Evolutionary conservation across 2,797 vertebrate genomes (phyloP), one percentile per base, ranked within the genome.

Genomic region (Pteronotus mesoamericanus): DNA sequence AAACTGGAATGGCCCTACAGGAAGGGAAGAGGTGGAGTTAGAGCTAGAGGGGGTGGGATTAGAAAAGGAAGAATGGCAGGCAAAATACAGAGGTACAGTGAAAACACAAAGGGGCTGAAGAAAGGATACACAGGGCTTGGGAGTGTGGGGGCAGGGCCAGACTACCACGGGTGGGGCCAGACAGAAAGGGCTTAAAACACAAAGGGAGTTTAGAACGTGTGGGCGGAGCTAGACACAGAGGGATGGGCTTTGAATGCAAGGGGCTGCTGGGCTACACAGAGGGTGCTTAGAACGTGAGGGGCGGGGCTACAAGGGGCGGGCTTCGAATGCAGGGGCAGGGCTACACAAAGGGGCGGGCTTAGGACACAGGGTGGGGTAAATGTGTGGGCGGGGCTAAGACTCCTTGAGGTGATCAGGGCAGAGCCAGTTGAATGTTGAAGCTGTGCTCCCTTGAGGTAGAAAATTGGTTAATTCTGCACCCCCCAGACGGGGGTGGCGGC

Each of bases 1-100:
- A 99, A 99, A 96, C 99, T 99, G 97, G 99, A 99, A 98, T 99
- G 99, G 72, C 99, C 99, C 99, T 99, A 97, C 15, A 12, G 37
- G 69, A 84, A 34, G 9, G 42, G n/a, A 72, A 87, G 39, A 48
- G 10, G n/a, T 19, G 26, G 72, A 68, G 22, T 92, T 32, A 94
- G 96, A 77, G 74, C 79, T 18, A 15, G 32, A 84, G n/a, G 4
- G 53, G 66, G 21, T 4, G 2, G 22, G 79, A 46, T 14, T 29
- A 42, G 24, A 18, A 69, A 55, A 59, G 64, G 53, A 78, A 12
- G 51, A 55, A 78, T 9, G 51, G 82, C 32, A 68, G 71, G 79
- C 71, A 75, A 94, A 96, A 89, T 78, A 93, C 89, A 91, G 37
- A 95, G 79, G 61, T 44, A 37, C 29, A 69, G 90, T n/a, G 77